These are phyloP conservation scores for Macquaria ambigua DNA, from an alignment of 2,113 vertebrate species.

Conservation along the genomic window DNA sequence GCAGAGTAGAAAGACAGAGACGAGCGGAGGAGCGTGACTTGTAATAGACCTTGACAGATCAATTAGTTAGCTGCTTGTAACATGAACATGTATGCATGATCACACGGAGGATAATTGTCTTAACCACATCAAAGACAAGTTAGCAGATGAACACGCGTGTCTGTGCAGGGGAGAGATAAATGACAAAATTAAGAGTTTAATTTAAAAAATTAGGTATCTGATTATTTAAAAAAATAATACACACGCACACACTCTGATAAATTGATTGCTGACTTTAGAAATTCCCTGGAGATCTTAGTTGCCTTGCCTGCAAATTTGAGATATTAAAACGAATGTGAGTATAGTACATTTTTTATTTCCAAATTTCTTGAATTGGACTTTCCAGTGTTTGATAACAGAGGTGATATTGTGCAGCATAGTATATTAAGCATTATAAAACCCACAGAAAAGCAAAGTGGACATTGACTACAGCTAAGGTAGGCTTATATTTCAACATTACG, in stretches of 20 bases:
- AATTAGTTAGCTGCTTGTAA: slow-evolving; percentile 65
- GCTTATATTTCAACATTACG: background rate
- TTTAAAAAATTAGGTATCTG: background rate
- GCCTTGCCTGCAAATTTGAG: background rate
- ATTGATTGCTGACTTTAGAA: background rate
- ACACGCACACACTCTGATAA: background rate
- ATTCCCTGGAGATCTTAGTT: background rate
- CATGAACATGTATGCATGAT: slow-evolving; percentile 46
- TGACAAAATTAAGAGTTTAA: background rate
- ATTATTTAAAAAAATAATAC: background rate
- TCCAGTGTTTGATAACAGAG: background rate
- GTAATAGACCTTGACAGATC: slow-evolving; percentile 68
- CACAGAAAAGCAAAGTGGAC: background rate
- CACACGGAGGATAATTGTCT: slow-evolving; percentile 51
- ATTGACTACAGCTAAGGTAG: background rate
- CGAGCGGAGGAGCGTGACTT: slow-evolving; percentile 42
- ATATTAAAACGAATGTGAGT: background rate
- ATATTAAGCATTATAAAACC: background rate
- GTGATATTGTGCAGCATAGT: background rate
- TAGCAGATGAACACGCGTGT: background rate
- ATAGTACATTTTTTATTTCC: background rate
- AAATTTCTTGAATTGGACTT: background rate
- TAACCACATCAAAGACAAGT: slow-evolving; percentile 43
- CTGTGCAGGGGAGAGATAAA: background rate
- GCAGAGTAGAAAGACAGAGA: slow-evolving; percentile 24